Evolutionary conservation across 2,113 vertebrate genomes (phyloP).

Genomic region (Corythornis vintsioides): DNA sequence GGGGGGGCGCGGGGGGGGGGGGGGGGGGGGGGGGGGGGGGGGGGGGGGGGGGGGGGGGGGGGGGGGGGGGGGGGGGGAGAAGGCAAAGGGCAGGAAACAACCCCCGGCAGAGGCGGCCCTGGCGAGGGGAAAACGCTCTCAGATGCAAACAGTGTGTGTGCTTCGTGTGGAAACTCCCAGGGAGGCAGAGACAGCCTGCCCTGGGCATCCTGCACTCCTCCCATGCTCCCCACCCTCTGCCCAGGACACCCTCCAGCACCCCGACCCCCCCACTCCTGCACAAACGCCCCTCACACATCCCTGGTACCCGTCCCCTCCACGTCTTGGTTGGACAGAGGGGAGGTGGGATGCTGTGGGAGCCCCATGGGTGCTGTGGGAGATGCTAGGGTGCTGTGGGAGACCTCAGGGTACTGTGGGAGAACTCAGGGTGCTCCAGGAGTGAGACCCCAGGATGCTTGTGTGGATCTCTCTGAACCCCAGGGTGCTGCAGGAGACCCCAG

Average conservation of each 20-base stretch:
- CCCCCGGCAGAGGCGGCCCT: constrained; percentile 45
- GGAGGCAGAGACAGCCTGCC: constrained; percentile 8
- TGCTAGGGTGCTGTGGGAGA: neutral
- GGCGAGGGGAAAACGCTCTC: constrained; percentile 45
- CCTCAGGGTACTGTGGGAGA: neutral
- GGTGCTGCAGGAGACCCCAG: neutral
- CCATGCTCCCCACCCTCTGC: neutral
- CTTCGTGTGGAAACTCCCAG: constrained; percentile 61
- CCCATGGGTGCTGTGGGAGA: neutral
- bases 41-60: no score
- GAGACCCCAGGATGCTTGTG: neutral
- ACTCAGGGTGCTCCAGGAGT: neutral
- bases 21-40: no score
- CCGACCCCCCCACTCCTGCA: neutral
- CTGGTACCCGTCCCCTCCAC: rapidly evolving
- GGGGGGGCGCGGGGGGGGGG: no score
- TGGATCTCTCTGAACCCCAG: no score
- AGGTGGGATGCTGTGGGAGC: neutral
- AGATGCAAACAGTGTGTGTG: constrained; percentile 31
- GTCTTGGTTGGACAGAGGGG: neutral
- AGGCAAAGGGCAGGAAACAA: constrained; percentile 61
- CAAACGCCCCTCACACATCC: no score
- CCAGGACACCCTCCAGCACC: no score
- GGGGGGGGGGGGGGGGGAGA: constrained; percentile 10
- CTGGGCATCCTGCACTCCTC: neutral